A percentile compares a stretch with the other conserved stretches of the same genome.
These are phyloP conservation scores for Megalonaias nervosa DNA, from an alignment of 1,140 invertebrate species.

Conservation along the genomic window DNA sequence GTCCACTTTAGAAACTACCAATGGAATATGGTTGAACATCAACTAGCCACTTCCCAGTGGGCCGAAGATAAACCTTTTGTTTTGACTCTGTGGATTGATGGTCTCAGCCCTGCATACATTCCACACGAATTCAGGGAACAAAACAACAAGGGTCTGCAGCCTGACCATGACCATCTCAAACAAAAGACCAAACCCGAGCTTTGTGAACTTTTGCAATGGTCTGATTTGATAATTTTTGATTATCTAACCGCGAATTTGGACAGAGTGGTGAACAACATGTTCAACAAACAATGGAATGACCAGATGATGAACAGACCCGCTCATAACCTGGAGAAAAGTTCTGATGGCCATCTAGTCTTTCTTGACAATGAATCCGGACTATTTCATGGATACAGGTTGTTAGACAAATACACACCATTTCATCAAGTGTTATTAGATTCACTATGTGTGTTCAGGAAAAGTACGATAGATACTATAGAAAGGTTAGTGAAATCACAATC, in stretches of 20 bases:
- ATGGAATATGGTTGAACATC: constrained; percentile 80
- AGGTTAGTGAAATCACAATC: constrained; percentile 75
- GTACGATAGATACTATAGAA: constrained; percentile 80
- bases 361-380: constrained; percentile 91
- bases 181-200: constrained; percentile 69
- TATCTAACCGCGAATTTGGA: constrained; percentile 92
- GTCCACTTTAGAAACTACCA: constrained; percentile 78
- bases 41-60: constrained; percentile 85
- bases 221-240: constrained; percentile 90
- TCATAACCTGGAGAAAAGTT: constrained; percentile 85
- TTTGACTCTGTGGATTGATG: constrained; percentile 80
- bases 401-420: constrained; percentile 90
- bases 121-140: constrained; percentile 76
- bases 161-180: constrained; percentile 43
- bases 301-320: constrained; percentile 91
- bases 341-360: constrained; percentile 83
- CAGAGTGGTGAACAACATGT: constrained; percentile 89
- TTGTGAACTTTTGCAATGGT: constrained; percentile 88
- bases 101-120: constrained; percentile 77
- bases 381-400: constrained; percentile 87
- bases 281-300: constrained; percentile 91
- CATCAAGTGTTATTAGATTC: constrained; percentile 84
- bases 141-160: background rate
- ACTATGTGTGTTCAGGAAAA: constrained; percentile 84
- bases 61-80: constrained; percentile 84